A percentile compares a stretch with the other conserved stretches of the same genome.
Conservation (phyloP, 2,888 invertebrate species). For the Drosophila buzzatii region DNA sequence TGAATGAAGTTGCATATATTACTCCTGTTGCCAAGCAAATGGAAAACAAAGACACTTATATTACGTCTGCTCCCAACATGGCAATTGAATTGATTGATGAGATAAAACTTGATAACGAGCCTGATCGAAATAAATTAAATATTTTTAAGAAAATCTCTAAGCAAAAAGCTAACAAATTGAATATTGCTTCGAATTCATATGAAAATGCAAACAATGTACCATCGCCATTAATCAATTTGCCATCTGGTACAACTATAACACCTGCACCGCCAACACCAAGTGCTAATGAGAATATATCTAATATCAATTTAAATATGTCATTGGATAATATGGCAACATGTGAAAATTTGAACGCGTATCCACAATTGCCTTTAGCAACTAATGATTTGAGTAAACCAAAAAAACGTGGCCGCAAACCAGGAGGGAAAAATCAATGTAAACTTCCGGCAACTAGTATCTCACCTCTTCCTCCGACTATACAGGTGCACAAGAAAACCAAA, state of each 20-base stretch:
- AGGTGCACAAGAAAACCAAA: conserved; percentile 33
- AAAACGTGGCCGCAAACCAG: conserved; percentile 83
- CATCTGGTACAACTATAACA: conserved; percentile 84
- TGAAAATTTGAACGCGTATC: conserved; percentile 8
- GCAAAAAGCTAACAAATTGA: conserved; percentile 62
- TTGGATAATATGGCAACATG: conserved; percentile 10
- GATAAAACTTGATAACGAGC: conserved; percentile 90
- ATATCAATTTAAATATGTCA: background rate
- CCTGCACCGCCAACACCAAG: conserved; percentile 66
- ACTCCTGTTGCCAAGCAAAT: background rate
- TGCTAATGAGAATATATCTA: conserved; percentile 6
- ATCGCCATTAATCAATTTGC: conserved; percentile 77
- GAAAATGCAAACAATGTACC: conserved; percentile 24
- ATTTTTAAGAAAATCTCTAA: conserved; percentile 94
- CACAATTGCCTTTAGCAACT: background rate
- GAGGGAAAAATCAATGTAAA: conserved; percentile 79
- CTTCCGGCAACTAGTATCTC: conserved; percentile 3
- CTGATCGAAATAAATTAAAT: conserved; percentile 93
- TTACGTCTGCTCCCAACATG: background rate
- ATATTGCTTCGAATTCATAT: conserved; percentile 36
- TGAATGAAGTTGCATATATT: background rate
- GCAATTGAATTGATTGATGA: conserved; percentile 29
- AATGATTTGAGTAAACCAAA: conserved; percentile 70
- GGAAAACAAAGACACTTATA: conserved; percentile 5
- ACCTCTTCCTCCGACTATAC: conserved; percentile 9